Evolutionary conservation across 2,888 invertebrate species (phyloP).

Genomic region (Leptogaster cylindrica): DNA sequence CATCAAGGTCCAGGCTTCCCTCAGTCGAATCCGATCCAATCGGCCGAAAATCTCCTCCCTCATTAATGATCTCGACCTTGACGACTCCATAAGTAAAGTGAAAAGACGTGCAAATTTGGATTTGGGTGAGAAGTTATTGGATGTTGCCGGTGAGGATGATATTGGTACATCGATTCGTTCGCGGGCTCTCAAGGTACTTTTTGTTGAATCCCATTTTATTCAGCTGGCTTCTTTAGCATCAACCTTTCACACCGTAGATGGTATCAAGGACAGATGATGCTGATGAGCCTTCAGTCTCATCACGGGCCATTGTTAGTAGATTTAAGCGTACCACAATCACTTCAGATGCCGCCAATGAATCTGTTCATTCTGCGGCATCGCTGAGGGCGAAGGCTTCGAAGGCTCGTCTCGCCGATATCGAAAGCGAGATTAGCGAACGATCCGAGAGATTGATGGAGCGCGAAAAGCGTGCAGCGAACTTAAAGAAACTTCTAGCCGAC

Average conservation of each 20-base stretch:
- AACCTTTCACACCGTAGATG: too few species aligned
- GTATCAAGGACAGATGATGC: conserved; percentile 22
- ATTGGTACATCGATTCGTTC: conserved; percentile 64
- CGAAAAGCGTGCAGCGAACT: conserved; percentile 74
- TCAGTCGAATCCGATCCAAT: conserved; percentile 68
- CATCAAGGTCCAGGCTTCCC: conserved; percentile 67
- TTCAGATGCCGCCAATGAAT: conserved; percentile 48
- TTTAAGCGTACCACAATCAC: conserved; percentile 71
- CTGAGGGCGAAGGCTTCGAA: conserved; percentile 71
- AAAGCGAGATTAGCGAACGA: conserved; percentile 77
- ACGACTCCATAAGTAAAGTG: conserved; percentile 66
- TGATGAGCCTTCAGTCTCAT: conserved; percentile 47
- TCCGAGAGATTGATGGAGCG: conserved; percentile 72
- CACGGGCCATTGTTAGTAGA: conserved; percentile 58
- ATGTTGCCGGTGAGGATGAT: conserved; percentile 69
- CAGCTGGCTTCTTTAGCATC: background rate
- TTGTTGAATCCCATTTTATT: conserved; percentile 40
- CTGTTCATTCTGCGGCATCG: conserved; percentile 65
- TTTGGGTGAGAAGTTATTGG: conserved; percentile 56
- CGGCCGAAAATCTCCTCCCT: conserved; percentile 60
- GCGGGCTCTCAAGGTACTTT: conserved; percentile 59
- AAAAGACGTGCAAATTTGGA: conserved; percentile 64
- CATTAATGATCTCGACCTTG: conserved; percentile 65
- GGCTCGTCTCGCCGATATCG: conserved; percentile 73
- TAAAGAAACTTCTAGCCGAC: conserved; percentile 73